Evolutionary conservation across 2,888 invertebrate genomes (phyloP).

Genomic region (Alentia gelatinosa): DNA sequence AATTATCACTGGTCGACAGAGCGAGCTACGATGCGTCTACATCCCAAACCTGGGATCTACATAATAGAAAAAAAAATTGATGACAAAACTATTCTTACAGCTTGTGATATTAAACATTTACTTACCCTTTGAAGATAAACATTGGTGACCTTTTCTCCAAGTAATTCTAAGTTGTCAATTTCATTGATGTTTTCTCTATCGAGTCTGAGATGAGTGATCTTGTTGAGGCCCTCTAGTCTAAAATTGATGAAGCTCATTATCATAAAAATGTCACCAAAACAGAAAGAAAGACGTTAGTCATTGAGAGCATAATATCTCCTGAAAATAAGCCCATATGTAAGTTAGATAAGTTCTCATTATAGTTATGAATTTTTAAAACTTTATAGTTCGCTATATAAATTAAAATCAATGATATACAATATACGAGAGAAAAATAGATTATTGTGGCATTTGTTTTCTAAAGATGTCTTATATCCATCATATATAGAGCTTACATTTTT

Average conservation of each 20-base stretch:
- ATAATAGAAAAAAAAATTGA: too few relatives aligned
- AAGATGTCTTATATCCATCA: background rate
- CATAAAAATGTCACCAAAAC: background rate
- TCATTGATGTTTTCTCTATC: conserved; percentile 75
- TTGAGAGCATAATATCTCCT: background rate
- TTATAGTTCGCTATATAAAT: background rate
- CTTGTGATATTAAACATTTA: background rate
- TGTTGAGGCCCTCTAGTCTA: conserved; percentile 64
- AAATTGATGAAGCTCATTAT: background rate
- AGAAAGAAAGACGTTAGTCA: background rate
- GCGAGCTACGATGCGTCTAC: too few relatives aligned
- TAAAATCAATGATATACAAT: background rate
- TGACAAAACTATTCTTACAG: too few relatives aligned
- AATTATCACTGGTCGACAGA: too few relatives aligned
- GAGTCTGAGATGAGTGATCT: conserved; percentile 74
- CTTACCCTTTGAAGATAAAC: conserved; percentile 74
- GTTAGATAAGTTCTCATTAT: background rate
- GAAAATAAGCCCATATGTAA: background rate
- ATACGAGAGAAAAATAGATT: background rate
- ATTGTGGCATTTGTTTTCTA: background rate
- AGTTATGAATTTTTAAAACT: background rate
- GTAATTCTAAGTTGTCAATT: conserved; percentile 75
- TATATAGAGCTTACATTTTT: conserved; percentile 68
- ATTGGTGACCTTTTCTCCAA: conserved; percentile 73
- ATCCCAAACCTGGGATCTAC: too few relatives aligned